phyloP scores from a whole-genome alignment of 1,140 invertebrate genomes.

The Himalopsyche phryganea region DNA sequence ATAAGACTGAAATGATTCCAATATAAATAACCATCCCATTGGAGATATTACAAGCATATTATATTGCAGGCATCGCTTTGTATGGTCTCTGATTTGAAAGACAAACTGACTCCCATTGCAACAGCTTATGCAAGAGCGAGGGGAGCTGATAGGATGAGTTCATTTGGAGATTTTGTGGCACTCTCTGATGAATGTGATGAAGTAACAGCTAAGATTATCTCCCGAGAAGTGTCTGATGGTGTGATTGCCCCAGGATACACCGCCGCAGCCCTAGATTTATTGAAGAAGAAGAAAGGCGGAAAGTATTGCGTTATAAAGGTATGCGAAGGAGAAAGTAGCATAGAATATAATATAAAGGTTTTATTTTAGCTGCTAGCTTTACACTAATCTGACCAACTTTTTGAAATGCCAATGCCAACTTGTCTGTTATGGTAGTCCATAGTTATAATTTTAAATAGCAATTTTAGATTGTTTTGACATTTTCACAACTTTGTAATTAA shows the following conservation, averaged over 20 bases:
- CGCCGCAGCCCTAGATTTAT: slow-evolving; percentile 77
- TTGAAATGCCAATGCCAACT: too few species aligned
- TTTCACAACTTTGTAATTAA: too few species aligned
- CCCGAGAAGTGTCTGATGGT: slow-evolving; percentile 90
- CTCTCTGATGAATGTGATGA: slow-evolving; percentile 90
- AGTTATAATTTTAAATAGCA: too few species aligned
- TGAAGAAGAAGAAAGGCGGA: slow-evolving; percentile 95
- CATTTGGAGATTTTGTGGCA: slow-evolving; percentile 97
- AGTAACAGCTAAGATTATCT: slow-evolving; percentile 74
- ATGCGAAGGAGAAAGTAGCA: neutral
- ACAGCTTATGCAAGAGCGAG: slow-evolving; percentile 92
- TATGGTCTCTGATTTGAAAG: slow-evolving; percentile 85
- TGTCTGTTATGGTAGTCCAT: too few species aligned
- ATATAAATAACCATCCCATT: too few species aligned
- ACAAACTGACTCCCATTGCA: slow-evolving; percentile 80
- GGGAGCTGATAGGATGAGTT: slow-evolving; percentile 98
- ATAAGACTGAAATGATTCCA: too few species aligned
- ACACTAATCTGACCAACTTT: too few species aligned
- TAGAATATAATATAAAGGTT: too few species aligned
- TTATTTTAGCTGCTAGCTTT: too few species aligned
- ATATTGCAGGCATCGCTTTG: slow-evolving; percentile 79
- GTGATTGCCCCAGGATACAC: slow-evolving; percentile 92
- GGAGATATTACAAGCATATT: too few species aligned
- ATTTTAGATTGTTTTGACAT: too few species aligned
- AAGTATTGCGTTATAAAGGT: slow-evolving; percentile 86